Conservation (phyloP, 1,140 invertebrate species). For the Oscheius sp. region DNA sequence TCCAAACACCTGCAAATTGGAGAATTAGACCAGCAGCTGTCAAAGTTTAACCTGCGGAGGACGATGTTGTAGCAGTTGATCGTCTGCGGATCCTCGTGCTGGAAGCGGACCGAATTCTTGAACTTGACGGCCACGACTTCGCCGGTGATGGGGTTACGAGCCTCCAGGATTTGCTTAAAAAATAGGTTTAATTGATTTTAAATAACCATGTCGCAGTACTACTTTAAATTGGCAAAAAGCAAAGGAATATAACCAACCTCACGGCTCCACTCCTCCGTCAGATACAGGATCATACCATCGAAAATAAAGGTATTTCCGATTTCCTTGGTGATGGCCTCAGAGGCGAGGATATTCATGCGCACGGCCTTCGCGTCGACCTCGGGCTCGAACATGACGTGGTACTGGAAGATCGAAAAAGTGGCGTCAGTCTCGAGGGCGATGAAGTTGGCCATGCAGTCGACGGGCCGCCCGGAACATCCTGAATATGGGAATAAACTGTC, state of each 20-base stretch:
- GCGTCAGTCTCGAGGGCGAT: constrained; percentile 10
- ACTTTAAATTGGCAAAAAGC: constrained; percentile 14
- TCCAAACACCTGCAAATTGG: constrained; percentile 12
- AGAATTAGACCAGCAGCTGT: background rate
- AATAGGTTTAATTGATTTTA: background rate
- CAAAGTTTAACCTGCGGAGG: constrained; percentile 1
- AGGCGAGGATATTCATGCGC: background rate
- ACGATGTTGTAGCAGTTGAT: constrained; percentile 40
- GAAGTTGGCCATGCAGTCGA: constrained; percentile 25
- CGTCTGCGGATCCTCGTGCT: constrained; percentile 27
- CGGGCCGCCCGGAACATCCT: constrained; percentile 6
- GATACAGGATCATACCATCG: background rate
- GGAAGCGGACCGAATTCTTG: constrained; percentile 22
- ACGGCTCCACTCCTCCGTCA: too few species aligned
- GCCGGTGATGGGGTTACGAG: constrained; percentile 7
- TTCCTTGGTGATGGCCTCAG: background rate
- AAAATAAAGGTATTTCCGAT: background rate
- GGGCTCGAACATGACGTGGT: constrained; percentile 29
- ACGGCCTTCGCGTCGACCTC: constrained; percentile 23
- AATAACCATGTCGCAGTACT: constrained; percentile 2
- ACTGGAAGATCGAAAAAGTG: constrained; percentile 19
- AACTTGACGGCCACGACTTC: background rate
- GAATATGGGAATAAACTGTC: background rate
- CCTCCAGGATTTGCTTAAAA: constrained; percentile 13
- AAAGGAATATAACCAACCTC: too few species aligned